Conservation (phyloP, 1,140 invertebrate species). For the Sweltsa coloradensis region DNA sequence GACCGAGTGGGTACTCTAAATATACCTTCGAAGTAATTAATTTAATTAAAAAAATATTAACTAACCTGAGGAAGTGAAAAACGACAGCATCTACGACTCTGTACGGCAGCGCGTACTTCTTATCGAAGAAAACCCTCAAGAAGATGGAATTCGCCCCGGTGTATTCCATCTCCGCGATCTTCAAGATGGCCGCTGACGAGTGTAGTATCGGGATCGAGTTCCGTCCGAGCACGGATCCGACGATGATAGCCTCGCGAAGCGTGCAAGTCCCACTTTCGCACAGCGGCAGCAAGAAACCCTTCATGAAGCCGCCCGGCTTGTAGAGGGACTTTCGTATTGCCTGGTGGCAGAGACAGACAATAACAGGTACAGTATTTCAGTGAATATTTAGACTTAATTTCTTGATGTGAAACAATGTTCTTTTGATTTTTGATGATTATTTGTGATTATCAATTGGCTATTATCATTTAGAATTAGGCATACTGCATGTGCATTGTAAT, state of each 20-base stretch:
- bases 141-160: constrained; percentile 96
- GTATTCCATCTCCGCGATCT: constrained; percentile 97
- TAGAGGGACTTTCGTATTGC: constrained; percentile 87
- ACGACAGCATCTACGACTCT: constrained; percentile 92
- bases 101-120: constrained; percentile 96
- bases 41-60: too few relatives aligned
- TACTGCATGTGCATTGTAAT: too few relatives aligned
- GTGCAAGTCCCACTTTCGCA: constrained; percentile 90
- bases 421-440: too few relatives aligned
- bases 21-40: too few relatives aligned
- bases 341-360: too few relatives aligned
- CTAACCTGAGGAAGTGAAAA: constrained; percentile 81
- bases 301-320: constrained; percentile 98
- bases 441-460: too few relatives aligned
- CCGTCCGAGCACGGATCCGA: constrained; percentile 81
- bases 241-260: constrained; percentile 86
- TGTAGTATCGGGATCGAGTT: constrained; percentile 94
- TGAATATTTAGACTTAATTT: too few relatives aligned
- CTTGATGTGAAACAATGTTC: too few relatives aligned
- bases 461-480: too few relatives aligned
- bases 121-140: constrained; percentile 87
- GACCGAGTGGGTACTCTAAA: too few relatives aligned
- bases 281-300: constrained; percentile 85
- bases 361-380: too few relatives aligned
- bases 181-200: constrained; percentile 86